Conservation (phyloP, 2,113 vertebrate genomes). For the Chauna torquata region DNA sequence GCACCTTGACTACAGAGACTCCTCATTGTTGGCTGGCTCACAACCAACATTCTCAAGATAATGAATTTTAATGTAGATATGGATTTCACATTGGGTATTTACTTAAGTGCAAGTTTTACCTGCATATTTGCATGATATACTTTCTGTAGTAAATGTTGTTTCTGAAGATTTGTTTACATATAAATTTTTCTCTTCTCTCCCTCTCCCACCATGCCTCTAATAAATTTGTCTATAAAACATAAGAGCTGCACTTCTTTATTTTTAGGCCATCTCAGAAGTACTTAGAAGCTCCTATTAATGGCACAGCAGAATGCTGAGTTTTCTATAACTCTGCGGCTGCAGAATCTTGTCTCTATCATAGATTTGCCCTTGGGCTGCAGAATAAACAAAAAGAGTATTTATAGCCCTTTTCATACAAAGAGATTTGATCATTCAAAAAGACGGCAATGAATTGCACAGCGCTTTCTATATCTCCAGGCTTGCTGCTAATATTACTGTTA, state of each 20-base stretch:
- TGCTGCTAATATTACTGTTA: conserved; percentile 18
- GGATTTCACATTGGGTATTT: background rate
- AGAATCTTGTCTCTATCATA: conserved; percentile 37
- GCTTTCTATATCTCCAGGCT: background rate
- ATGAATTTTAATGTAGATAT: background rate
- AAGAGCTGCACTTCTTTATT: conserved; percentile 17
- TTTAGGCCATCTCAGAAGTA: conserved; percentile 48
- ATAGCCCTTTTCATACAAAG: conserved; percentile 23
- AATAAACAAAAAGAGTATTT: conserved; percentile 59
- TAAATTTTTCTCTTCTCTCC: background rate
- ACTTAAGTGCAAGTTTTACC: background rate
- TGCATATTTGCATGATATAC: background rate
- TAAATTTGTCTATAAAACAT: conserved; percentile 24
- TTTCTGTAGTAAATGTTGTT: background rate
- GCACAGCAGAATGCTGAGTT: conserved; percentile 14
- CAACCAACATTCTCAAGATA: background rate
- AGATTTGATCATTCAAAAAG: conserved; percentile 42
- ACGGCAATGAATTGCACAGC: background rate
- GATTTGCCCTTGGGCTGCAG: conserved; percentile 42
- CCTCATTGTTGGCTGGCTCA: background rate
- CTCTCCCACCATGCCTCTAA: background rate
- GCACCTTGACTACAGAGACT: background rate
- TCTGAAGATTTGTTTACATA: background rate
- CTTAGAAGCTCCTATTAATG: conserved; percentile 26
- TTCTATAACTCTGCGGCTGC: background rate